Conservation (phyloP, 2,797 vertebrate genomes). For the Borostomias antarcticus region DNA sequence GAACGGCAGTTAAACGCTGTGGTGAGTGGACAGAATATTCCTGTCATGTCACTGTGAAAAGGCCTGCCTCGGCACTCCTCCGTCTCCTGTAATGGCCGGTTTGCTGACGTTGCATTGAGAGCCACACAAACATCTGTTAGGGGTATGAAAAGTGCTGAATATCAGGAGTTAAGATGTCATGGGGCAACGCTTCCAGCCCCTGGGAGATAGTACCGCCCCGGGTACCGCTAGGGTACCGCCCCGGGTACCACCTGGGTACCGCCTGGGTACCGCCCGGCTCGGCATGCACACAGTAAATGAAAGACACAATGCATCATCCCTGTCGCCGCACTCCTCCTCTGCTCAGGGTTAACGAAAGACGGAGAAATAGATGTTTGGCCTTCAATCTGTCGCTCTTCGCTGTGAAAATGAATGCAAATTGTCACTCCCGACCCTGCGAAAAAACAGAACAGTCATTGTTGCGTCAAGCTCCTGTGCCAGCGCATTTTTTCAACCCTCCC, state of each 20-base stretch:
- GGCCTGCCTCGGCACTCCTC: constrained; percentile 35
- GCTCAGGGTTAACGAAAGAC: constrained; percentile 44
- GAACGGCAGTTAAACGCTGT: no score
- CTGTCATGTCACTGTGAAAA: constrained; percentile 27
- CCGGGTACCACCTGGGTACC: no score
- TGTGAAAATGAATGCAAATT: constrained; percentile 42
- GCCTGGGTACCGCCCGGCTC: no score
- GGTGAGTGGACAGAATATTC: constrained; percentile 26
- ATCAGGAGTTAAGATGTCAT: constrained; percentile 41
- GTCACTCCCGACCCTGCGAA: constrained; percentile 39
- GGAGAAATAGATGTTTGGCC: constrained; percentile 50
- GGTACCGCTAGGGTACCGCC: neutral
- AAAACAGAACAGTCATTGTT: constrained; percentile 49
- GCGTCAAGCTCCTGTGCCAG: constrained; percentile 44
- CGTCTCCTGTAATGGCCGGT: constrained; percentile 45
- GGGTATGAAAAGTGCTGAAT: constrained; percentile 44
- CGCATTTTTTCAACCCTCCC: constrained; percentile 33
- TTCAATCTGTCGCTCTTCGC: constrained; percentile 50
- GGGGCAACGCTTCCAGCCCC: constrained; percentile 5
- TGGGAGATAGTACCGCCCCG: neutral
- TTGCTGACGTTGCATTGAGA: constrained; percentile 50
- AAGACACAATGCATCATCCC: constrained; percentile 6
- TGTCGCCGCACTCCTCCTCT: constrained; percentile 46
- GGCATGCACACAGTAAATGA: constrained; percentile 37
- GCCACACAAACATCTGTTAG: constrained; percentile 55